Evolutionary conservation across 2,888 invertebrate genomes (phyloP).

Genomic region (Podotricha telesiphe): DNA sequence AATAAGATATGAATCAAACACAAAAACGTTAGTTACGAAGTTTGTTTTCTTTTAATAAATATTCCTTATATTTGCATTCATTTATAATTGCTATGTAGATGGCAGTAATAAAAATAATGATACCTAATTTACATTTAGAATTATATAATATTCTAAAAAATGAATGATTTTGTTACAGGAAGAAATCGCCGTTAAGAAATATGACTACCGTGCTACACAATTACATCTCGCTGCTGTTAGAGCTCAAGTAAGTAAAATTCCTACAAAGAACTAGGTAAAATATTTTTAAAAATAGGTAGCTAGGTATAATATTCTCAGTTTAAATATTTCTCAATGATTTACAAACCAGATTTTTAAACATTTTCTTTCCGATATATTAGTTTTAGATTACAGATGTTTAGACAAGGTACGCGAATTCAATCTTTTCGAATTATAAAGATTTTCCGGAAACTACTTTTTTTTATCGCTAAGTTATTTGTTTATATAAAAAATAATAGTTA

Average conservation of each 20-base stretch:
- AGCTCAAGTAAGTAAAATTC: conserved; percentile 89
- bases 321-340: not conserved
- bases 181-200: conserved; percentile 96
- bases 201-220: conserved; percentile 95
- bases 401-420: not conserved
- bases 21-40: not conserved
- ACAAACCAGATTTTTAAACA: not conserved
- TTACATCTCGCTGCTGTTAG: conserved; percentile 94
- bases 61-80: not conserved
- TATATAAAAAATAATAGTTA: not conserved
- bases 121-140: not conserved
- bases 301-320: not conserved
- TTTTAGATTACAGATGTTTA: too few relatives aligned
- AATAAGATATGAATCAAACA: not conserved
- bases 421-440: not conserved
- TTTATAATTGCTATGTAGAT: not conserved
- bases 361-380: too few relatives aligned
- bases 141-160: not conserved
- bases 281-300: not conserved
- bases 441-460: not conserved
- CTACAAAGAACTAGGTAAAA: too few relatives aligned
- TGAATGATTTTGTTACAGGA: conserved; percentile 84
- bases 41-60: not conserved
- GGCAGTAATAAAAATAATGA: not conserved
- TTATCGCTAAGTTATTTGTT: not conserved